These are phyloP conservation scores for Tigriopus californicus DNA, from an alignment of 2,888 invertebrate genomes.

Conservation along the genomic window DNA sequence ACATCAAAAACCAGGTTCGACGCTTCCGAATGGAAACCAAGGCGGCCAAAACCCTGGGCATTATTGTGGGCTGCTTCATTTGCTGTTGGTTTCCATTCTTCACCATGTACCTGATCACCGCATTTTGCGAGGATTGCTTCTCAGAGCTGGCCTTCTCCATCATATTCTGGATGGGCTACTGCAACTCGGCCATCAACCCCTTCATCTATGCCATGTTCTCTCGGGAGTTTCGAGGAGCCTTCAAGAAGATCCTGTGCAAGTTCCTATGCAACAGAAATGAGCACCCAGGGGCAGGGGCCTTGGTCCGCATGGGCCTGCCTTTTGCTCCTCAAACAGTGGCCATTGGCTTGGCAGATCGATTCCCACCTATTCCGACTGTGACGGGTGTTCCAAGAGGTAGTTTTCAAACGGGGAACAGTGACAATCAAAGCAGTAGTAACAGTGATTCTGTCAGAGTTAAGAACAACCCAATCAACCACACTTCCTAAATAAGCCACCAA, in stretches of 20 bases:
- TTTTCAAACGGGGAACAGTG: too few species aligned
- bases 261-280: constrained; percentile 40
- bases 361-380: too few species aligned
- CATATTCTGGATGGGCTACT: constrained; percentile 92
- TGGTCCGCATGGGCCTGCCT: too few species aligned
- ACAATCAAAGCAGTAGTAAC: too few species aligned
- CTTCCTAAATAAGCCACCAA: too few species aligned
- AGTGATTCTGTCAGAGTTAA: too few species aligned
- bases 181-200: constrained; percentile 89
- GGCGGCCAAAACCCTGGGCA: constrained; percentile 86
- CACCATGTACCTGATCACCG: constrained; percentile 74
- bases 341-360: too few species aligned
- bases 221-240: constrained; percentile 83
- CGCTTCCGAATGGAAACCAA: constrained; percentile 88
- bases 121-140: constrained; percentile 69
- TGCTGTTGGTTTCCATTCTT: constrained; percentile 95
- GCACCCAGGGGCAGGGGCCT: background rate
- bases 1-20: constrained; percentile 68
- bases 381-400: too few species aligned
- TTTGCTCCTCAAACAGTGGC: too few species aligned
- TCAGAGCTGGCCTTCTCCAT: constrained; percentile 68
- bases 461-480: too few species aligned
- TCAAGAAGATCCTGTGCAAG: constrained; percentile 74
- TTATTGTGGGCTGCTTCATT: constrained; percentile 91
- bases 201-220: constrained; percentile 86